Evolutionary conservation across 2,888 invertebrate genomes (phyloP).

Genomic region (Drosophila demipolita): DNA sequence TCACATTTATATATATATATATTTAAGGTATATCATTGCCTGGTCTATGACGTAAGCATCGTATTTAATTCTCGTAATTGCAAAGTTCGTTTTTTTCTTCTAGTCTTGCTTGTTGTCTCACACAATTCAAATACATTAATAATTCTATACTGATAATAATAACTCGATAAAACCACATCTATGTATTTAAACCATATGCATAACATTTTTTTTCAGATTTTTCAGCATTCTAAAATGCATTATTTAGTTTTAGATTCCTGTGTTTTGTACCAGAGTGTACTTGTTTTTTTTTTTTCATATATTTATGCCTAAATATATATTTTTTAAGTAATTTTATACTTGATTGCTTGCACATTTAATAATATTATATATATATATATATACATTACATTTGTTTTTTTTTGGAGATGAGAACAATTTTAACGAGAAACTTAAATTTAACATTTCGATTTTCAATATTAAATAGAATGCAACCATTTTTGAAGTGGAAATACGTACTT

Average conservation of each 20-base stretch:
- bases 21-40: neutral
- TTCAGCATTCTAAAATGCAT: neutral
- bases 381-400: conserved; percentile 14
- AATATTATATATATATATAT: neutral
- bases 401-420: conserved; percentile 28
- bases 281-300: neutral
- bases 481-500: conserved; percentile 3
- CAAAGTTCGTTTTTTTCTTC: neutral
- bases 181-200: neutral
- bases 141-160: neutral
- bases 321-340: conserved; percentile 2
- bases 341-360: conserved; percentile 37
- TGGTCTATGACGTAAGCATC: neutral
- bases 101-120: neutral
- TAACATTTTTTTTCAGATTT: neutral
- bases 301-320: conserved; percentile 7
- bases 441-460: conserved; percentile 38
- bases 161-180: neutral
- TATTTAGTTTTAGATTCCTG: conserved; percentile 3
- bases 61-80: neutral
- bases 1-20: neutral
- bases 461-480: conserved; percentile 21
- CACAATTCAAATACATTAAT: neutral
- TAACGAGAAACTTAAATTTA: conserved; percentile 52
- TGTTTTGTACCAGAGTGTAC: neutral